Evolutionary conservation across 2,888 invertebrate species (phyloP), one percentile per base, ranked within the genome.

Genomic region (Harpalus rufipes): DNA sequence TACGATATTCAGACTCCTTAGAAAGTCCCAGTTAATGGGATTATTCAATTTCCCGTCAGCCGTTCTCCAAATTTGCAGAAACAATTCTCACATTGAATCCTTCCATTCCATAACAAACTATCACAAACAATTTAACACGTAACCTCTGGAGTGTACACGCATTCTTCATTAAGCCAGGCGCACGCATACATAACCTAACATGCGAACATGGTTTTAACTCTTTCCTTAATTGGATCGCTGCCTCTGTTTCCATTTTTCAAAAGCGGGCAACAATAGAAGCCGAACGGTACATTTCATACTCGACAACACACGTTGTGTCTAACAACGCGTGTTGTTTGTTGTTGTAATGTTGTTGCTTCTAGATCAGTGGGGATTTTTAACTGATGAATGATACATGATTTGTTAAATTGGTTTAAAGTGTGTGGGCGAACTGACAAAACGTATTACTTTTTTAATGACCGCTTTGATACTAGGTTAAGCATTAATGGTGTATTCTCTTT

Each of bases 221-320:
- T 61, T 39, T 41, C 81, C 81, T 81, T 81, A 81, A 81, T 81
- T 81, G 81, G 81, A 51, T 63, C 51, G 79, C 58, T 44, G 81
- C 81, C 81, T 81, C 81, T 81, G 81, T 81, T 81, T 65, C 59
- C 32, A 63, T 61, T 81, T 81, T 81, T 81, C 61, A 59, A 79
- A 18, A 25, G 21, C 59, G 4, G 7, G 41, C 61, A 79, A 79
- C 79, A 79, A 79, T 79, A 39, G 81, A 63, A 61, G 25, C 80
- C 25, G 59, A 59, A 61, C 59, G 80, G 61, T 80, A 41, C 41
- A 80, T 80, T 80, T 80, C 39, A 80, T 80, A 80, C 61, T 32
- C 39, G 39, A 39, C 68, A 68, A 39, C 68, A 68, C 68, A 14
- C 68, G 63, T 6, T 63, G 32, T 16, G 59, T 59, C 16, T 14